Conservation (phyloP, 64 coral and sea anemone genomes). For the Montipora capricornis region DNA sequence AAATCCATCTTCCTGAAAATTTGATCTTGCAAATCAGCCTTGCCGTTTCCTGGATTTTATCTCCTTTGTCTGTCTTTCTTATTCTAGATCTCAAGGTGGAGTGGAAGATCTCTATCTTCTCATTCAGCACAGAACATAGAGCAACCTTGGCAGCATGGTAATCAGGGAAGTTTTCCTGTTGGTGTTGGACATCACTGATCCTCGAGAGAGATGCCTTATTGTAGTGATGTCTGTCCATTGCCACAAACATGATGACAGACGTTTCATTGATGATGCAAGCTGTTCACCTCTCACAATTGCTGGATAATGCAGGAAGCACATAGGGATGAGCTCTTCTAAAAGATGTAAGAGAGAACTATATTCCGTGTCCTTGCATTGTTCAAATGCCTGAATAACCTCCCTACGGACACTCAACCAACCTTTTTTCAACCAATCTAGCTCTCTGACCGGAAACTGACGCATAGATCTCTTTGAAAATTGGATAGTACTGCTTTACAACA, state of each 20-base stretch:
- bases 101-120: constrained; percentile 80
- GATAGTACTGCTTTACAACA: constrained; percentile 54
- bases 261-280: constrained; percentile 66
- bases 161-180: constrained; percentile 44
- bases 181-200: constrained; percentile 64
- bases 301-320: constrained; percentile 68
- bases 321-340: constrained; percentile 65
- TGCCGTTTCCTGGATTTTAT: constrained; percentile 61
- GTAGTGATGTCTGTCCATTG: constrained; percentile 69
- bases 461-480: constrained; percentile 73
- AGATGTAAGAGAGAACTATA: constrained; percentile 59
- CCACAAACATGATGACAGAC: constrained; percentile 71
- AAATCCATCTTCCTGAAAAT: constrained; percentile 50
- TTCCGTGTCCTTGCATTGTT: constrained; percentile 70
- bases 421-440: constrained; percentile 39
- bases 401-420: constrained; percentile 60
- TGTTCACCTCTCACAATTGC: constrained; percentile 48
- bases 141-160: constrained; percentile 55
- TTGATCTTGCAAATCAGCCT: constrained; percentile 56
- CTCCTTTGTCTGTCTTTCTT: constrained; percentile 47
- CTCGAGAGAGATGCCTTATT: constrained; percentile 71
- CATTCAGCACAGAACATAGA: constrained; percentile 59
- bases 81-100: constrained; percentile 63
- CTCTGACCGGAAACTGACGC: constrained; percentile 56
- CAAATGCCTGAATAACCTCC: constrained; percentile 43